phyloP scores from a whole-genome alignment of 1,140 invertebrate genomes.

The Calephelis nemesis region DNA sequence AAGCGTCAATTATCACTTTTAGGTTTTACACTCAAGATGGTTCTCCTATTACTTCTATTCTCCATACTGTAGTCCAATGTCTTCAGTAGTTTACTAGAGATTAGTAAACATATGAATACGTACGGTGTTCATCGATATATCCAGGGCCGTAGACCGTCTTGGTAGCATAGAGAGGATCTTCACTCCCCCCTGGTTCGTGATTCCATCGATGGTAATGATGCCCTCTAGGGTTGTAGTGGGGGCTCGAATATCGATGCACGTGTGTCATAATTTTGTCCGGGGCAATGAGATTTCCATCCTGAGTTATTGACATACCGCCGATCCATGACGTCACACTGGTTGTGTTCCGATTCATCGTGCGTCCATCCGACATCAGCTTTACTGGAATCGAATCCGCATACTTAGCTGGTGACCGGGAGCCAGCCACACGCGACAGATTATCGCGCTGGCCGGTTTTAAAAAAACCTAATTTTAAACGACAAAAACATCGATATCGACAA shows the following conservation, averaged over 20 bases:
- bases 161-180: conserved; percentile 68
- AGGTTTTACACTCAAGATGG: too few species aligned
- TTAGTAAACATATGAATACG: conserved; percentile 61
- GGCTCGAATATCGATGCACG: conserved; percentile 70
- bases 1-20: too few species aligned
- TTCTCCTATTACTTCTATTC: too few species aligned
- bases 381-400: conserved; percentile 75
- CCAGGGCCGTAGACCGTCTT: conserved; percentile 74
- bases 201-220: conserved; percentile 70
- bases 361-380: conserved; percentile 74
- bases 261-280: conserved; percentile 74
- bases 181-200: conserved; percentile 70
- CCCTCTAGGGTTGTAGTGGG: conserved; percentile 71
- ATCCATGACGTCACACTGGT: conserved; percentile 69
- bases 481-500: conserved; percentile 67
- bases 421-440: conserved; percentile 55
- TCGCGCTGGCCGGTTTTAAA: conserved; percentile 60
- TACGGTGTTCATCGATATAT: conserved; percentile 77
- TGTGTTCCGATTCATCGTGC: conserved; percentile 62
- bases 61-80: too few species aligned
- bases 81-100: conserved; percentile 24
- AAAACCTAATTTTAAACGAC: conserved; percentile 57
- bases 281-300: conserved; percentile 71
- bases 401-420: conserved; percentile 55
- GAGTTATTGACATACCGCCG: conserved; percentile 75